Percentiles rank a stretch among this genome's conserved stretches.
These are phyloP conservation scores for Rhyacichthys aspro DNA, from an alignment of 2,797 vertebrate genomes.

Conservation along the genomic window DNA sequence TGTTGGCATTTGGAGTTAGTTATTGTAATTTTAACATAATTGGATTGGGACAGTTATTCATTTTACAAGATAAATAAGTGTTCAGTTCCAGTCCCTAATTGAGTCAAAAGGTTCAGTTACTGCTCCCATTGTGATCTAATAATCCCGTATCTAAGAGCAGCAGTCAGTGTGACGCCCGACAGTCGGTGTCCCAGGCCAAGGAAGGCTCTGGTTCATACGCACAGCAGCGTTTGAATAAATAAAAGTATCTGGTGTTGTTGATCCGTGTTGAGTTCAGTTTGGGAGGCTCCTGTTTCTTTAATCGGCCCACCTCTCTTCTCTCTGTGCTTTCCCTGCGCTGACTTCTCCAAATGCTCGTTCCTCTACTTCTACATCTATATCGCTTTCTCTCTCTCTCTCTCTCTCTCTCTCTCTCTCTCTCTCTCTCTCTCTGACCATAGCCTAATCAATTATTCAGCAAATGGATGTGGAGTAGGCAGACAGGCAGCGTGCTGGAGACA, in stretches of 20 bases:
- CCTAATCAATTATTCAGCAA: slow-evolving; percentile 82
- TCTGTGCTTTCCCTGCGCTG: slow-evolving; percentile 24
- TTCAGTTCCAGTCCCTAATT: neutral
- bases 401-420: too few species aligned
- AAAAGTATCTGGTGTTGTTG: slow-evolving; percentile 84
- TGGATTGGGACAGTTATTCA: too few species aligned
- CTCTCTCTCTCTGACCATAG: slow-evolving; percentile 52
- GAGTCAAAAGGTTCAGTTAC: neutral
- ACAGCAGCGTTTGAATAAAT: slow-evolving; percentile 82
- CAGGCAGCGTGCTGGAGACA: slow-evolving; percentile 64
- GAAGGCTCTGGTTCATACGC: slow-evolving; percentile 72
- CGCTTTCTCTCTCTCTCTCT: slow-evolving; percentile 45
- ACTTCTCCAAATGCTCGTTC: slow-evolving; percentile 37
- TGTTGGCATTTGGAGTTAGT: too few species aligned
- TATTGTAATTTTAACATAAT: too few species aligned
- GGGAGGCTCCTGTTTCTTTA: slow-evolving; percentile 79
- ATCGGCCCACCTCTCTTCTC: slow-evolving; percentile 46
- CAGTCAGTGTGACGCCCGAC: slow-evolving; percentile 4
- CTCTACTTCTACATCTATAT: slow-evolving; percentile 31
- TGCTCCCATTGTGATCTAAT: slow-evolving; percentile 5
- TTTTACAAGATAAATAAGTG: too few species aligned
- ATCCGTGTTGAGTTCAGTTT: slow-evolving; percentile 76
- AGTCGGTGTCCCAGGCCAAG: slow-evolving; percentile 34
- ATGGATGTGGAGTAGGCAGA: slow-evolving; percentile 75
- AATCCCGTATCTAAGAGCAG: neutral